Conservation (phyloP, 2,797 vertebrate genomes). For the Lycodopsis pacificus region DNA sequence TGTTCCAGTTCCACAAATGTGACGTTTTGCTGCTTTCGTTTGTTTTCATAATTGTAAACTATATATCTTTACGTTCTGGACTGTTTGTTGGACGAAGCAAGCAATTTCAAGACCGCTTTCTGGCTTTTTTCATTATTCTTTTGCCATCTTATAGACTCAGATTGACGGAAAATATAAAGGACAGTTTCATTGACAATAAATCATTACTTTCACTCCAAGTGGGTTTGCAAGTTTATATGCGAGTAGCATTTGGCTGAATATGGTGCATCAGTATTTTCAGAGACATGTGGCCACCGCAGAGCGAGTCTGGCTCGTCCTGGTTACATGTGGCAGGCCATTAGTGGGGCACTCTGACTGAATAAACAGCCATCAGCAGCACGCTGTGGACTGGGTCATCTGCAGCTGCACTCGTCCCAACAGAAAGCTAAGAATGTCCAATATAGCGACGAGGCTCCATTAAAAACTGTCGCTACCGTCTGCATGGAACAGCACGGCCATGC, state of each 20-base stretch:
- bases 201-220: neutral
- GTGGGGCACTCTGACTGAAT: conserved; percentile 45
- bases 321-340: conserved; percentile 57
- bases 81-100: neutral
- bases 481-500: conserved; percentile 47
- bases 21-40: neutral
- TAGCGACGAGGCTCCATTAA: conserved; percentile 64
- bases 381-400: conserved; percentile 72
- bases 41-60: neutral
- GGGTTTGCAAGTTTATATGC: neutral
- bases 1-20: neutral
- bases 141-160: neutral
- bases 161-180: neutral
- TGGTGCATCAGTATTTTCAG: conserved; percentile 33
- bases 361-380: conserved; percentile 53
- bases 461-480: conserved; percentile 64
- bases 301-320: conserved; percentile 30
- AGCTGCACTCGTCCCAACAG: conserved; percentile 62
- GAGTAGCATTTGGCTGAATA: neutral
- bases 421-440: conserved; percentile 66
- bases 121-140: neutral
- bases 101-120: neutral
- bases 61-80: neutral
- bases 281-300: conserved; percentile 22
- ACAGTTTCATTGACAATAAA: neutral